Evolutionary conservation across 2,888 invertebrate species (phyloP).

Genomic region (Melitaea athalia): DNA sequence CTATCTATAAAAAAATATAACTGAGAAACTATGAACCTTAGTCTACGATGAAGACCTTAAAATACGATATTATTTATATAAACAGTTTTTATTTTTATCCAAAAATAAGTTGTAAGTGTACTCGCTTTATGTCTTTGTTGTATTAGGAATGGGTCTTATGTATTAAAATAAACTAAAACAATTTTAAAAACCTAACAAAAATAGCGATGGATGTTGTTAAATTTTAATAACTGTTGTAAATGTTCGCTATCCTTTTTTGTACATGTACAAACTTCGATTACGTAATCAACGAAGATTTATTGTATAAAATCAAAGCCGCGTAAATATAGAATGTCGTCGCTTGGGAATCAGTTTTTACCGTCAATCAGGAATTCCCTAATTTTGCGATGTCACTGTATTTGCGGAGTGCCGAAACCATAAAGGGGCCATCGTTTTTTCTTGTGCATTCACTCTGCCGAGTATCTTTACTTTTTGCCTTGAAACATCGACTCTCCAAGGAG

Average conservation of each 20-base stretch:
- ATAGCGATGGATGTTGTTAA: background rate
- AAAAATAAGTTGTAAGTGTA: no score
- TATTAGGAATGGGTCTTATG: no score
- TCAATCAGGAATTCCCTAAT: conserved; percentile 46
- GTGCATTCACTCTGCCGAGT: conserved; percentile 55
- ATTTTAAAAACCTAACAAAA: background rate
- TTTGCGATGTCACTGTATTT: conserved; percentile 50
- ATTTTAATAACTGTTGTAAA: conserved; percentile 9
- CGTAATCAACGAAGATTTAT: conserved; percentile 11
- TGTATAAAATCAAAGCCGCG: conserved; percentile 27
- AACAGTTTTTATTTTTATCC: no score
- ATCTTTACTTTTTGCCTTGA: conserved; percentile 68
- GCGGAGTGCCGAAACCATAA: conserved; percentile 72
- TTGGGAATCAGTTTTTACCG: conserved; percentile 41
- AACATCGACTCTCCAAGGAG: conserved; percentile 63
- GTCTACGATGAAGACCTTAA: no score
- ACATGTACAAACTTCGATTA: conserved; percentile 1
- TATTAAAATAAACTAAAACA: background rate
- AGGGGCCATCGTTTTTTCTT: conserved; percentile 58
- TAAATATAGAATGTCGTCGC: conserved; percentile 33
- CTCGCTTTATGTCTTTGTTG: no score
- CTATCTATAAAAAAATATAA: no score
- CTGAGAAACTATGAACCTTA: no score
- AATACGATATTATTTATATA: no score
- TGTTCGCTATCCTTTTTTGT: conserved; percentile 10